Evolutionary conservation across 2,888 invertebrate species (phyloP).

Genomic region (Ischnus inquisitorius): DNA sequence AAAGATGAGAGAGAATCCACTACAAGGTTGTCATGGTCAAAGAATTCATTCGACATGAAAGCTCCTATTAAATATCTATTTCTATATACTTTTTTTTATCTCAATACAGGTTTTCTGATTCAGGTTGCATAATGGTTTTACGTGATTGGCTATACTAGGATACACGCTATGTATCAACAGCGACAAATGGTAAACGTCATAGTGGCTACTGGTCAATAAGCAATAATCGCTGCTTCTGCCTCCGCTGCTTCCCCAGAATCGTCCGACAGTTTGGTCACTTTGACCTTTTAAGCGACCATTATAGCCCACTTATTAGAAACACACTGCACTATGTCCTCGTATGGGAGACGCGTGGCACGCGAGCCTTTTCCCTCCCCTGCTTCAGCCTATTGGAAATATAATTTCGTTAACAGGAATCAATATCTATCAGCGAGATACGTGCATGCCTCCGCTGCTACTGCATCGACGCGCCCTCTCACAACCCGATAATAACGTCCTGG

Average conservation of each 20-base stretch:
- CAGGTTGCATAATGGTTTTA: slow-evolving; percentile 27
- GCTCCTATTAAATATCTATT: neutral
- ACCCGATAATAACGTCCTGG: slow-evolving; percentile 47
- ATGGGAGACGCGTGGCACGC: slow-evolving; percentile 49
- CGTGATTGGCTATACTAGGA: slow-evolving; percentile 28
- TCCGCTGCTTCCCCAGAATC: slow-evolving; percentile 49
- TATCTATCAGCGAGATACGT: slow-evolving; percentile 66
- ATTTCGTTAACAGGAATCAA: slow-evolving; percentile 72
- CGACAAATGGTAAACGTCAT: slow-evolving; percentile 23
- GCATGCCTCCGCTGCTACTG: slow-evolving; percentile 10
- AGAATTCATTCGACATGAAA: neutral
- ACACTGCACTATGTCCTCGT: slow-evolving; percentile 65
- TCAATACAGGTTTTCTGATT: neutral
- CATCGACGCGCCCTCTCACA: slow-evolving; percentile 34
- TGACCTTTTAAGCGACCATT: slow-evolving; percentile 72
- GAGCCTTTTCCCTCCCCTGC: slow-evolving; percentile 37
- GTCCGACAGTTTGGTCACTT: slow-evolving; percentile 67
- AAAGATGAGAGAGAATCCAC: neutral
- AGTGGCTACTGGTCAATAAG: slow-evolving; percentile 29
- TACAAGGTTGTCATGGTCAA: neutral
- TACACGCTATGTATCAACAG: slow-evolving; percentile 3
- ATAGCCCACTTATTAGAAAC: slow-evolving; percentile 71
- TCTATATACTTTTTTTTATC: neutral
- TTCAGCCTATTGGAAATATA: slow-evolving; percentile 56
- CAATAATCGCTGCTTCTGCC: slow-evolving; percentile 26